Percentiles rank a stretch among this genome's conserved stretches.
These are phyloP conservation scores for Argopecten irradians DNA, from an alignment of 1,140 invertebrate genomes.

Conservation along the genomic window DNA sequence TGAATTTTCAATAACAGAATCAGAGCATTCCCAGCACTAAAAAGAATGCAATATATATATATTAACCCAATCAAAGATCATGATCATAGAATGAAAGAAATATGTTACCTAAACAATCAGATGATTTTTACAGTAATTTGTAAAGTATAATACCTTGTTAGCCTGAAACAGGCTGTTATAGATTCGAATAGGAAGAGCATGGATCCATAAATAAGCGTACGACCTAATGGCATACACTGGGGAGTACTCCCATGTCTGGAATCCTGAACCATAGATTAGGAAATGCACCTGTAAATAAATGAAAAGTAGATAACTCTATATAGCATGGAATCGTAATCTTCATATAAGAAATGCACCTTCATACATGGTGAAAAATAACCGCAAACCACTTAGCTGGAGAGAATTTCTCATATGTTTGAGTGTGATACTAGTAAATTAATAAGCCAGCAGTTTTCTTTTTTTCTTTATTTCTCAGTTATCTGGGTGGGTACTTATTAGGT, in stretches of 20 bases:
- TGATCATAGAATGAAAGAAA: background rate
- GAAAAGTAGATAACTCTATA: background rate
- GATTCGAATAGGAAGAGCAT: conserved; percentile 84
- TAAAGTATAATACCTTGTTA: conserved; percentile 63
- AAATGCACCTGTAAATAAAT: conserved; percentile 84
- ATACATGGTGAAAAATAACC: no score
- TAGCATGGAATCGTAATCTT: background rate
- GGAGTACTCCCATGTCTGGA: conserved; percentile 99
- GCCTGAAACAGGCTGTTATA: conserved; percentile 59
- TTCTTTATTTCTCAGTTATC: no score
- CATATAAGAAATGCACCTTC: background rate
- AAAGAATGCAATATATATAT: no score
- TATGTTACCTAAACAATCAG: background rate
- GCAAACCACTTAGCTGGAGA: no score
- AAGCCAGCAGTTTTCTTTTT: no score
- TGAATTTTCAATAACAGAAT: no score
- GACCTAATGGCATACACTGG: conserved; percentile 95
- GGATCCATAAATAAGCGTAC: conserved; percentile 92
- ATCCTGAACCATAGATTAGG: conserved; percentile 90
- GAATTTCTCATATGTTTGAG: no score
- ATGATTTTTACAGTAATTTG: background rate
- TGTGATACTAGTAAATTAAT: no score
- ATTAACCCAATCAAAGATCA: no score
- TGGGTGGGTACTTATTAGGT: no score
- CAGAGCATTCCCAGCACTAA: no score